Base-by-base conservation (phyloP, 2,113 vertebrate species). In the Columba livia region DNA sequence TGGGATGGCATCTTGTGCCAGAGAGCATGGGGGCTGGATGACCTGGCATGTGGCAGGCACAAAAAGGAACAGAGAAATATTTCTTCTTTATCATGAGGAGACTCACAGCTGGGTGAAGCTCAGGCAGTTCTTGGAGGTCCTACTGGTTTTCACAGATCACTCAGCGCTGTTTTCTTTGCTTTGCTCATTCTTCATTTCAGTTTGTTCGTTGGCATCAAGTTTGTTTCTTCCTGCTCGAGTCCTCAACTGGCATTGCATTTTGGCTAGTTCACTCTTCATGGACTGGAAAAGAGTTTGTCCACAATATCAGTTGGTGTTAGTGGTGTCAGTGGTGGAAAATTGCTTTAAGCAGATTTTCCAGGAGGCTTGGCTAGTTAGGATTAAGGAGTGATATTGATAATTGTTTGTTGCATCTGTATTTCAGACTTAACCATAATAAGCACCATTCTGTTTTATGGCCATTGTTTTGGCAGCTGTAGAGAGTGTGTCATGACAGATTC, bases 391-490 rank as follows among this genome's bases (percentile, higher is more conserved):
- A 89, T 79, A 79, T 14, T 71, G 66, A 36, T 60, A 94, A 81
- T 72, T 85, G 28, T 85, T 93, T 90, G 73, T 60, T 90, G 38
- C 64, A 75, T 79, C 65, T 77, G 14, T 79, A 56, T 53, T 78
- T 81, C 89, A 92, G 62, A 24, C 29, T 84, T 84, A 77, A 93
- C 23, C 47, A 23, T 66, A 91, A 66, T 88, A 81, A 90, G 26
- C 21, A 29, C 28, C 19, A 24, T 48, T 84, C 34, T 85, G 70
- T 10, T 48, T 79, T 81, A 44, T 50, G 67, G 11, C 44, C 47
- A 50, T 58, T 97, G 53, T 93, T 94, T 88, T 88, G 82, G 70
- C 85, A 96, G 75, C 40, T 90, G 71, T 54, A 80, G 19, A 75
- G 36, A 65, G 24, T 48, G 14, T 44, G 15, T 67, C 54, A 79